Evolutionary conservation across 1,140 invertebrate species (phyloP), one percentile per base, ranked within the genome.

Genomic region (Conus ventricosus): DNA sequence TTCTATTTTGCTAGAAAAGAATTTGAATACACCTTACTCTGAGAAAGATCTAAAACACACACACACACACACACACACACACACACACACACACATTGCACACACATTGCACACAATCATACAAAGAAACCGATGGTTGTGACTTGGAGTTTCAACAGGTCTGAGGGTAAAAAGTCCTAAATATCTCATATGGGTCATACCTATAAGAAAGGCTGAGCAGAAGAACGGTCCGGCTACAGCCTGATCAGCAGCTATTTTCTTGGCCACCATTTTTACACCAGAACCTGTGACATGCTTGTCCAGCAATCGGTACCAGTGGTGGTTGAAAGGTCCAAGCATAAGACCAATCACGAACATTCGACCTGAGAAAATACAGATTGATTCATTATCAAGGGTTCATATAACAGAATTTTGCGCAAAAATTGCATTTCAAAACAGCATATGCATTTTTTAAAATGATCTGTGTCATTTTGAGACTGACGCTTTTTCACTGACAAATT

Each of bases 221-320:
- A 97, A 97, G 20, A 98, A 94, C 4, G 98, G 98, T 20, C 98
- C 98, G 93, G 97, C 98, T 90, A 99, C 95, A 63, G 98, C 91
- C 95, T 99, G 98, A 95, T 99, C 98, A 39, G 98, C 94, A 15
- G 98, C 71, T 60, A 99, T 97, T 95, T 99, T 99, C 94, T 98
- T 98, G 6, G 97, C 89, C 17, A 98, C 97, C 91, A 96, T 96
- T 78, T 95, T 95, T 60, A 97, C 93, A 5, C 96, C 96, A 92
- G 96, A 96, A 51, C 97, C 97, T 57, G 97, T 96, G 39, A 98
- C 94, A 92, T 95, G 95, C 88, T 95, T 95, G 92, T 98, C 97
- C 91, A 98, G 95, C 87, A 96, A 96, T 84, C 96, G 89, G 71
- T 94, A 94, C 93, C 93, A 94, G 20, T 90, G 89, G 90, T 94